These are phyloP conservation scores for Myotis davidii DNA, from an alignment of 2,113 vertebrate genomes.

Conservation along the genomic window DNA sequence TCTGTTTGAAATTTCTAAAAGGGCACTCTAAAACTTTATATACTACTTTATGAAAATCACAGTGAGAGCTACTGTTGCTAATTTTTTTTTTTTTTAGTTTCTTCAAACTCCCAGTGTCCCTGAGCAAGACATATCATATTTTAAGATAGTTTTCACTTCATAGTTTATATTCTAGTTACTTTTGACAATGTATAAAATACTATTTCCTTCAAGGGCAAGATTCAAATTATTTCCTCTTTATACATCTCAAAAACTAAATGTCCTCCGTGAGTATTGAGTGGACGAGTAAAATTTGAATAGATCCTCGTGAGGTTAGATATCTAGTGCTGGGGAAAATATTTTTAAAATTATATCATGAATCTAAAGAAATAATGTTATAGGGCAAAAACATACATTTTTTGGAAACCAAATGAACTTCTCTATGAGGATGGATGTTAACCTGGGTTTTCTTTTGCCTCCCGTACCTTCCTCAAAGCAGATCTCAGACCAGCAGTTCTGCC, in stretches of 20 bases:
- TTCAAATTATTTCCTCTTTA: slow-evolving; percentile 14
- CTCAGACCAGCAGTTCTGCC: not conserved
- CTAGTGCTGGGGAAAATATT: not conserved
- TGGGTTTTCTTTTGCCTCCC: not conserved
- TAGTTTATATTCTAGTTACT: not conserved
- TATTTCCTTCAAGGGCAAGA: not conserved
- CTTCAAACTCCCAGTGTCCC: not conserved
- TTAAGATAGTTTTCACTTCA: slow-evolving; percentile 8
- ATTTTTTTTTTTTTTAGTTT: not conserved
- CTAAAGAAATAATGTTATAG: not conserved
- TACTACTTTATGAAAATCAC: not conserved
- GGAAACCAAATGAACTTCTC: not conserved
- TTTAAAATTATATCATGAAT: not conserved
- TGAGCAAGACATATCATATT: not conserved
- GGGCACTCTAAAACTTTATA: not conserved
- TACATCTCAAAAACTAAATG: not conserved
- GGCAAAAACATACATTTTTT: not conserved
- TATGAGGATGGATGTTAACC: not conserved
- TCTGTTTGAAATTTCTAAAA: slow-evolving; percentile 44
- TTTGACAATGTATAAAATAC: slow-evolving; percentile 12
- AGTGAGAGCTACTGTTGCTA: not conserved
- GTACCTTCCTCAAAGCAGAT: not conserved
- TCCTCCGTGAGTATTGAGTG: not conserved
- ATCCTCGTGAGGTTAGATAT: not conserved
- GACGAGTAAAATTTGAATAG: not conserved